phyloP scores from a whole-genome alignment of 2,888 invertebrate species.

The Chaitophorus viminalis region DNA sequence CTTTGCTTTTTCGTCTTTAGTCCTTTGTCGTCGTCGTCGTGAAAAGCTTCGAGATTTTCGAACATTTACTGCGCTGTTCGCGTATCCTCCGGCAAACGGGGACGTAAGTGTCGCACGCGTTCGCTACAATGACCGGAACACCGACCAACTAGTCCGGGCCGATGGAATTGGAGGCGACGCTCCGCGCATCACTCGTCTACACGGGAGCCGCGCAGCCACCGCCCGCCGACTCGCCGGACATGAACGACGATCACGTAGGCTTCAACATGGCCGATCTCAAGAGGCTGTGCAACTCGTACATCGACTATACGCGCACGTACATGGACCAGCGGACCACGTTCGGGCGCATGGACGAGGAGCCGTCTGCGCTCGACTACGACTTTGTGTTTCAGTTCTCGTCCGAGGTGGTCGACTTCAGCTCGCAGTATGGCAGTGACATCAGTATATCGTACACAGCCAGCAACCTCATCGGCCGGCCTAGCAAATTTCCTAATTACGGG shows the following conservation, averaged over 20 bases:
- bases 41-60: no score
- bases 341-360: neutral
- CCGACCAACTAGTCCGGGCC: neutral
- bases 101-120: no score
- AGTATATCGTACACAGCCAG: constrained; percentile 89
- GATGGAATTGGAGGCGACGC: neutral
- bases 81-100: neutral
- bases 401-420: constrained; percentile 84
- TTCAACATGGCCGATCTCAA: constrained; percentile 33
- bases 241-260: constrained; percentile 41
- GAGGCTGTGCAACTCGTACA: constrained; percentile 33
- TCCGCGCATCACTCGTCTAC: no score
- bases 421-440: constrained; percentile 88
- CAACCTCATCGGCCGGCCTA: constrained; percentile 85
- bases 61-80: no score
- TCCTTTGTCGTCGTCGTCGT: neutral
- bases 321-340: neutral
- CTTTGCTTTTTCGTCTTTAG: no score
- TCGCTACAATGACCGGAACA: neutral
- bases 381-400: constrained; percentile 75
- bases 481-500: constrained; percentile 88
- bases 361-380: neutral
- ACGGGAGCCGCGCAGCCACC: neutral
- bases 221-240: neutral
- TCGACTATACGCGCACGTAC: constrained; percentile 45